Base-by-base conservation (phyloP, 2,888 invertebrate species). In the Caprella mutica region DNA sequence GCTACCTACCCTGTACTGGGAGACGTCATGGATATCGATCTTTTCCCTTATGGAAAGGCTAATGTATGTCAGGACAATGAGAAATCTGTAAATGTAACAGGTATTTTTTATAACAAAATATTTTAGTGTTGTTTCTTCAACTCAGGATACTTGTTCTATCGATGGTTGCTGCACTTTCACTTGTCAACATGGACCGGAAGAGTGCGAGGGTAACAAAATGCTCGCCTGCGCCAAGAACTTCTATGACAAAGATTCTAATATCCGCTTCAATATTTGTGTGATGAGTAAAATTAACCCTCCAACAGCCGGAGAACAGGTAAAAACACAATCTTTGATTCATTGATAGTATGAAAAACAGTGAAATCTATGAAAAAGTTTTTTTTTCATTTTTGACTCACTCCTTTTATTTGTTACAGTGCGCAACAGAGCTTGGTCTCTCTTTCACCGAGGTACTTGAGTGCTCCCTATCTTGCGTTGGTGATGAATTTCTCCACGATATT, bases 1-100 rank as follows among this genome's bases (percentile, higher is more conserved):
- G 83, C 86, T 5, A 80, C 83, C 3, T 83, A 80, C 68, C 77
- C 81, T 59, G 78, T 77, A 65, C 76, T 85, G 38, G 75, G 79
- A 33, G 77, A 82, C 40, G 77, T 83, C 67, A 72, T 89, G 66
- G 77, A 81, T 66, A 72, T 88, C 8, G 77, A 82, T 66, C 76
- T 87, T 67, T 76, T 88, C 65, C 88, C 89, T 29, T 90, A 87
- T 74, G 90, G 90, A 46, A 88, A 89, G 76, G 88, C 89, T 39
- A 77, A 77, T 74, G 85, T 85, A 75, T 76, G 74, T 21, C 6
- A 6, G 6, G n/a, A n/a, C 12, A 9, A 8, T 33, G 1, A 17
- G 1, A 33, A 2, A 51, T 1, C 3, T 2, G n/a, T 19, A 35
- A n/a, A n/a, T n/a, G n/a, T n/a, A n/a, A n/a, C n/a, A n/a, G n/a